Evolutionary conservation across 2,888 invertebrate genomes (phyloP).

Genomic region (Gonocerus acuteangulatus): DNA sequence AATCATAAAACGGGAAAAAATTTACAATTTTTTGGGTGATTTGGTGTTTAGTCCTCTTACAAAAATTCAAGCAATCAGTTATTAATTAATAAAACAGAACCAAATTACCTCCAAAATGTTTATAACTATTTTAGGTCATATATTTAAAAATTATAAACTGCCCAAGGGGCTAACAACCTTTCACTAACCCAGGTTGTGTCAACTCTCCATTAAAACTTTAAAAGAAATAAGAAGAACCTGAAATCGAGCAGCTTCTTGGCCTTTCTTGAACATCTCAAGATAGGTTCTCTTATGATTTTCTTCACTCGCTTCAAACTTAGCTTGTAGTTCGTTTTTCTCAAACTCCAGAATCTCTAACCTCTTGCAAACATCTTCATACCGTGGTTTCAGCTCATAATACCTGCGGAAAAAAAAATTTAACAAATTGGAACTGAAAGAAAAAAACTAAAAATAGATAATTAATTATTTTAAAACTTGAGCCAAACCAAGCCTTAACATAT

Average conservation of each 20-base stretch:
- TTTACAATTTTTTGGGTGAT: too few relatives aligned
- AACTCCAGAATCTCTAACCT: slow-evolving; percentile 38
- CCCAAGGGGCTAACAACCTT: too few relatives aligned
- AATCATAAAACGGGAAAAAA: too few relatives aligned
- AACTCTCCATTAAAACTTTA: too few relatives aligned
- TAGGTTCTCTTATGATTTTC: slow-evolving; percentile 67
- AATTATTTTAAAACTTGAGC: background rate
- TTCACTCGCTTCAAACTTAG: slow-evolving; percentile 44
- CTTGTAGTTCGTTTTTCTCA: slow-evolving; percentile 37
- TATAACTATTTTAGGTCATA: too few relatives aligned
- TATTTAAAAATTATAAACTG: too few relatives aligned
- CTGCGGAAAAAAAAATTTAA: slow-evolving; percentile 36
- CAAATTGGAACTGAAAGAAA: background rate
- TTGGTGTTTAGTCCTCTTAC: too few relatives aligned
- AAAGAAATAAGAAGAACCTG: slow-evolving; percentile 45
- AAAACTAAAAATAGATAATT: background rate
- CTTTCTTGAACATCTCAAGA: slow-evolving; percentile 75
- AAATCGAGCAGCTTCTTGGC: slow-evolving; percentile 68
- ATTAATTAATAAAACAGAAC: too few relatives aligned
- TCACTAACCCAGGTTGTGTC: too few relatives aligned
- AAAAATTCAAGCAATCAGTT: too few relatives aligned
- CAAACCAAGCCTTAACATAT: background rate
- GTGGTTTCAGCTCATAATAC: slow-evolving; percentile 40
- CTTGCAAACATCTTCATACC: slow-evolving; percentile 37
- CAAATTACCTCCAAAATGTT: too few relatives aligned